These are phyloP conservation scores for Syrmaticus mikado DNA, from an alignment of 2,113 vertebrate species.

Conservation along the genomic window DNA sequence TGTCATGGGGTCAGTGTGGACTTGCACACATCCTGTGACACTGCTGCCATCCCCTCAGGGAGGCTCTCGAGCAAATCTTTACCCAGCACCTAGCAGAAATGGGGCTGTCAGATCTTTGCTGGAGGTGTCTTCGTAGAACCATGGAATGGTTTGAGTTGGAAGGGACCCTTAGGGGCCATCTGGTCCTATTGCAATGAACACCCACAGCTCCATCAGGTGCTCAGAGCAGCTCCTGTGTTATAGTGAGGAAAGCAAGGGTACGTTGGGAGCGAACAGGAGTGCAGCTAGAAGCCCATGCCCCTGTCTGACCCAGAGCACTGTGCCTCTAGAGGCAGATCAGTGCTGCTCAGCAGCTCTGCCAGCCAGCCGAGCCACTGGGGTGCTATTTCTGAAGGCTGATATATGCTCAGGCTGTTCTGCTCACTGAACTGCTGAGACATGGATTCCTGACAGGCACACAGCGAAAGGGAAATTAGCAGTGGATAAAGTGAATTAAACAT, in stretches of 20 bases:
- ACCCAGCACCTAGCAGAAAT: not conserved
- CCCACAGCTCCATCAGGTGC: no score
- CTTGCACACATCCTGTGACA: not conserved
- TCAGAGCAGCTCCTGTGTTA: not conserved
- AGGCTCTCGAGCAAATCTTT: not conserved
- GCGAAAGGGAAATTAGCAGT: slow-evolving; percentile 40
- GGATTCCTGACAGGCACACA: not conserved
- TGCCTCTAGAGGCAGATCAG: not conserved
- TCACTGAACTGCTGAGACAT: slow-evolving; percentile 24
- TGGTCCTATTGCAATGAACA: no score
- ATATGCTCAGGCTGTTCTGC: not conserved
- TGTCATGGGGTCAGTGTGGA: not conserved
- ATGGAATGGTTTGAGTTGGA: no score
- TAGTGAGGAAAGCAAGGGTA: not conserved
- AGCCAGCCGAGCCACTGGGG: slow-evolving; percentile 5
- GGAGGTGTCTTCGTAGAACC: not conserved
- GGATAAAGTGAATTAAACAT: slow-evolving; percentile 50
- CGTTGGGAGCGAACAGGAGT: not conserved
- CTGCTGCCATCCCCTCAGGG: not conserved
- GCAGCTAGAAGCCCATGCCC: not conserved
- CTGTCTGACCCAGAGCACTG: not conserved
- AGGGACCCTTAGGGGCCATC: no score
- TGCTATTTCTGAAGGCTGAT: slow-evolving; percentile 8
- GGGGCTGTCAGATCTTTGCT: not conserved
- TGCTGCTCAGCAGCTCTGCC: not conserved